Conservation (phyloP, 2,797 vertebrate species). For the Odontamblyopus rebecca region DNA sequence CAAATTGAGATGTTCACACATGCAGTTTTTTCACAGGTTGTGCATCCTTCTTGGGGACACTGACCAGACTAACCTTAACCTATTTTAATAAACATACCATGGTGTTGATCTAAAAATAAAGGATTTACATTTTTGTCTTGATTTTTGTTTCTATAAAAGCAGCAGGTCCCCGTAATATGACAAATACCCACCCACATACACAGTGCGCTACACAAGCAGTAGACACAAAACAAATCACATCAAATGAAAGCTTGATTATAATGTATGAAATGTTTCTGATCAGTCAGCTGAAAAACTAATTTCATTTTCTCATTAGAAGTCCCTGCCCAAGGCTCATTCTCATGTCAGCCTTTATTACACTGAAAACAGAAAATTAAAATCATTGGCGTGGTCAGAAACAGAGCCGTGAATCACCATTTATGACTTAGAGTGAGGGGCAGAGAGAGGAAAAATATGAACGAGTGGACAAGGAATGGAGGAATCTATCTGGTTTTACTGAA, state of each 20-base stretch:
- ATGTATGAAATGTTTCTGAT: constrained; percentile 99
- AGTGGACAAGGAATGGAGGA: constrained; percentile 73
- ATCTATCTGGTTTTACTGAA: constrained; percentile 74
- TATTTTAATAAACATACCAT: too few relatives aligned
- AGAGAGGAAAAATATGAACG: constrained; percentile 54
- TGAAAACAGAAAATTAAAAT: constrained; percentile 97
- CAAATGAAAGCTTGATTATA: constrained; percentile 99
- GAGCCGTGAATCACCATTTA: constrained; percentile 78
- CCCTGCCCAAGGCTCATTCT: constrained; percentile 90
- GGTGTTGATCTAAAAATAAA: too few relatives aligned
- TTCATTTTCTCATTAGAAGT: constrained; percentile 99
- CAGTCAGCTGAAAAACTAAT: constrained; percentile 99
- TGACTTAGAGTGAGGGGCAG: constrained; percentile 40
- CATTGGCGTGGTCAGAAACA: constrained; percentile 87
- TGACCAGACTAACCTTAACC: too few relatives aligned
- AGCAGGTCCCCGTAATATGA: not conserved
- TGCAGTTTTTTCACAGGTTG: not conserved
- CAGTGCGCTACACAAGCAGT: constrained; percentile 1
- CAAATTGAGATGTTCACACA: constrained; percentile 55
- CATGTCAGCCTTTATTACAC: constrained; percentile 98
- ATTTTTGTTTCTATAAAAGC: too few relatives aligned
- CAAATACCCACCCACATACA: constrained; percentile 17
- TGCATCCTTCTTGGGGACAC: too few relatives aligned
- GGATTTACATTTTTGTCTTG: too few relatives aligned
- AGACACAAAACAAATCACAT: constrained; percentile 64